These are phyloP conservation scores for Hydroisotoma schaefferi DNA, from an alignment of 2,888 invertebrate species.

Conservation along the genomic window DNA sequence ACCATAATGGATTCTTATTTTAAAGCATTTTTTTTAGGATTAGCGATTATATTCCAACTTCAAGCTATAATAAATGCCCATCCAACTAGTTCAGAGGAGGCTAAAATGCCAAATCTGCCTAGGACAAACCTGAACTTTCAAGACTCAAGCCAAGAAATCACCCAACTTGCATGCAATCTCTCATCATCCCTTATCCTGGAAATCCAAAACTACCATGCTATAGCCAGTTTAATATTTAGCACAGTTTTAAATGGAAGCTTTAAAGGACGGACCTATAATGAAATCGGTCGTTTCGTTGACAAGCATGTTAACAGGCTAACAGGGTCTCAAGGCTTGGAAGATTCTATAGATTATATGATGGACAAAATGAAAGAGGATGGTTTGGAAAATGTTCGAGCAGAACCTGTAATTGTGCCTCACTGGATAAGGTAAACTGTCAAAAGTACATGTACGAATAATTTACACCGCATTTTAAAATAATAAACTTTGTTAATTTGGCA, in stretches of 20 bases:
- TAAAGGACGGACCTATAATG: constrained; percentile 53
- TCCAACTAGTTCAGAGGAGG: no score
- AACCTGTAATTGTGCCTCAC: constrained; percentile 50
- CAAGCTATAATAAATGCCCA: no score
- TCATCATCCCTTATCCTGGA: constrained; percentile 53
- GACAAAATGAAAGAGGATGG: constrained; percentile 49
- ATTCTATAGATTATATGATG: constrained; percentile 53
- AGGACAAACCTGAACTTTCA: no score
- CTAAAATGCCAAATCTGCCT: no score
- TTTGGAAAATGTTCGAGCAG: constrained; percentile 53
- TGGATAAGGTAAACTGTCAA: constrained; percentile 45
- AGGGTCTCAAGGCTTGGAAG: constrained; percentile 52
- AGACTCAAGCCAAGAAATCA: no score
- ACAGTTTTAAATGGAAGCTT: constrained; percentile 57
- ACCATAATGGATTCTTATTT: no score
- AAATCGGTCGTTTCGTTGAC: constrained; percentile 49
- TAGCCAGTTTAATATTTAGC: constrained; percentile 57
- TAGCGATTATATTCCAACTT: no score
- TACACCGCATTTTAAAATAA: background rate
- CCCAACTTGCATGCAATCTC: no score
- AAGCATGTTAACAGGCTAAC: constrained; percentile 52
- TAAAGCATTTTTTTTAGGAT: no score
- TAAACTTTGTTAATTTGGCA: constrained; percentile 6
- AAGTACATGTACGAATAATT: background rate
- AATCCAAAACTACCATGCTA: constrained; percentile 59